Base-by-base conservation (phyloP, 2,888 invertebrate genomes). In the Griposia aprilina region DNA sequence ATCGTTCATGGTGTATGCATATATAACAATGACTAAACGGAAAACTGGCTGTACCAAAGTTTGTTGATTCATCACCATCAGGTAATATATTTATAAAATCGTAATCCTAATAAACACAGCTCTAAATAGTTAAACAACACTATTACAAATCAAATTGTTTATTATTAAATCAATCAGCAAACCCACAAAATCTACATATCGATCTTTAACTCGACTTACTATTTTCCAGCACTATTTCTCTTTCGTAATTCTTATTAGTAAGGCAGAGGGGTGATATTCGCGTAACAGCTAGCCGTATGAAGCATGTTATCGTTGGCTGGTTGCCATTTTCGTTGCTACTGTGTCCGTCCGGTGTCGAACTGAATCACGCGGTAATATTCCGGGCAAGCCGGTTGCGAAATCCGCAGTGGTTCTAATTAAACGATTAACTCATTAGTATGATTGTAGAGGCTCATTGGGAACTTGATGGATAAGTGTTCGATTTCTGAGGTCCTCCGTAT, bases 311-410 rank as follows among this genome's bases (percentile, higher is more conserved):
- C 77, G 63, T 90, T 93, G 93, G 93, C 91, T 36, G 1, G 50
- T 63, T 87, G 92, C 93, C 93, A 93, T 81, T 60, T 75, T 69
- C 80, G 74, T 84, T 88, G 90, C 90, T 88, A 89, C 83, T 77
- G 74, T 84, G 86, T 83, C 83, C 87, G 84, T 76, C 85, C 87
- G 89, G 79, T 74, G 85, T 78, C 86, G 90, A 89, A 91, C 87
- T 91, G 91, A 91, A 85, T 90, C 90, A 91, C 71, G 70, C 71
- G 85, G 79, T 86, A 85, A 79, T 71, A 66, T 77, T 80, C 23
- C 55, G 65, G 77, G 81, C 69, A 66, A 79, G 74, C 78, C 73
- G 62, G 66, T 83, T 87, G 69, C 70, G 55, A 89, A 89, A 87
- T 85, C 15, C 10, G 45, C 62, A 66, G 77, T 60, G 23, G 65